phyloP scores from a whole-genome alignment of 37 sponge, comb jelly and placozoan species.

The Aplysina aerophoba region DNA sequence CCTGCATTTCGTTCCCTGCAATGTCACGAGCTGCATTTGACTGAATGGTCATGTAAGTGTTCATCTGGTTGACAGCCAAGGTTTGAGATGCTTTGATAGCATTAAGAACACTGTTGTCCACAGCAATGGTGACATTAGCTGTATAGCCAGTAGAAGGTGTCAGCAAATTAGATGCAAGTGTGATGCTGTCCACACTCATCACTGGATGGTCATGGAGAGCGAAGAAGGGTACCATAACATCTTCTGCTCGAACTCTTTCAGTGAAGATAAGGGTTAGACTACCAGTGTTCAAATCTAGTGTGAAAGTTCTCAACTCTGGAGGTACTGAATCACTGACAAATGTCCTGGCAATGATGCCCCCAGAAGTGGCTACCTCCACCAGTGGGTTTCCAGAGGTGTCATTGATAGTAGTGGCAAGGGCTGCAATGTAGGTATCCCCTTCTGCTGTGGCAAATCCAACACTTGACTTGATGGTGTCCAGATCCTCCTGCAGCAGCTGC shows the following conservation, averaged over 20 bases:
- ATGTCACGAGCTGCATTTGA: conserved; percentile 59
- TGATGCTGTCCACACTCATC: conserved; percentile 29
- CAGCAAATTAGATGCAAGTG: conserved; percentile 46
- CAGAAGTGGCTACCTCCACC: conserved; percentile 22
- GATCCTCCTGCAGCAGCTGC: conserved; percentile 39
- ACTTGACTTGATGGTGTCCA: conserved; percentile 70
- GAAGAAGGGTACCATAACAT: conserved; percentile 43
- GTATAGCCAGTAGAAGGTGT: conserved; percentile 25
- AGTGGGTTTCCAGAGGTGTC: conserved; percentile 72
- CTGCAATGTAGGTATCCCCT: conserved; percentile 74
- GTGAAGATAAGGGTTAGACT: conserved; percentile 68
- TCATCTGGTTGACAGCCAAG: conserved; percentile 46
- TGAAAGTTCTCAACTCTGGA: conserved; percentile 62
- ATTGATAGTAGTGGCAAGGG: conserved; percentile 43
- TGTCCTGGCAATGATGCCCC: conserved; percentile 57
- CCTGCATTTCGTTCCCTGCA: conserved; percentile 37
- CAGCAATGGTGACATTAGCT: conserved; percentile 47
- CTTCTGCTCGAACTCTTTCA: conserved; percentile 62
- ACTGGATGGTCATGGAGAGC: conserved; percentile 53
- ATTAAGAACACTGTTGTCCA: conserved; percentile 61
- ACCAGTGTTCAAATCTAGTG: conserved; percentile 83
- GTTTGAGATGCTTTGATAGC: conserved; percentile 57
- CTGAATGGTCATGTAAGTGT: conserved; percentile 58
- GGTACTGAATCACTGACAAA: conserved; percentile 48
- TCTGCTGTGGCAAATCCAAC: conserved; percentile 78